Evolutionary conservation across 35 echinoderm and acorn worm genomes (phyloP).

Genomic region (Acanthaster planci): DNA sequence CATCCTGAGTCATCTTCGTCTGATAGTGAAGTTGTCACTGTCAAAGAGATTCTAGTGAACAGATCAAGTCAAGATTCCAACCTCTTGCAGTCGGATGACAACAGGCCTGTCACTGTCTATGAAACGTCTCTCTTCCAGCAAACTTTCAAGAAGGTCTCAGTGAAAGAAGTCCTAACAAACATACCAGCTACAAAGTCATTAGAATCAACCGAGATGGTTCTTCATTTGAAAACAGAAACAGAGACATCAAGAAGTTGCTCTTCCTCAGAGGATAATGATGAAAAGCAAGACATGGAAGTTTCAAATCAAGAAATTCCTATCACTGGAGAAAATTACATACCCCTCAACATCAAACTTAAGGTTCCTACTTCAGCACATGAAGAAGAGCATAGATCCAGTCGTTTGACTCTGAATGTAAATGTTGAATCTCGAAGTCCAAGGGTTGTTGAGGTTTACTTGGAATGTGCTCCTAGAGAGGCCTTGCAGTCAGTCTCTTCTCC

Average conservation of each 20-base stretch:
- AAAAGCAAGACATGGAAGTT: not conserved
- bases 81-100: not conserved
- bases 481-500: conserved; percentile 3
- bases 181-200: not conserved
- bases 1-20: not conserved
- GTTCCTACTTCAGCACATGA: conserved; percentile 41
- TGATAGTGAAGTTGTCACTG: not conserved
- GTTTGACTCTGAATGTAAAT: conserved; percentile 70
- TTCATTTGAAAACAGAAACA: not conserved
- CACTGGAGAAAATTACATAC: not conserved
- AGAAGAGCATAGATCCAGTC: conserved; percentile 41
- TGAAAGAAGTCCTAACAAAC: not conserved
- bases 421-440: conserved; percentile 65
- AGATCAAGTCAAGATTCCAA: not conserved
- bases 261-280: conserved; percentile 31
- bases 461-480: conserved; percentile 27
- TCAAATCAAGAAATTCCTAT: not conserved
- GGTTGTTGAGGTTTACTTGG: conserved; percentile 69
- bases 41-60: not conserved
- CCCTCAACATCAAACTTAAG: conserved; percentile 29
- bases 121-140: conserved; percentile 5
- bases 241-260: conserved; percentile 31
- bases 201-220: not conserved
- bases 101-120: not conserved
- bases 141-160: conserved; percentile 15